phyloP scores from a whole-genome alignment of 2,797 vertebrate genomes.

The Lutjanus campechanus region DNA sequence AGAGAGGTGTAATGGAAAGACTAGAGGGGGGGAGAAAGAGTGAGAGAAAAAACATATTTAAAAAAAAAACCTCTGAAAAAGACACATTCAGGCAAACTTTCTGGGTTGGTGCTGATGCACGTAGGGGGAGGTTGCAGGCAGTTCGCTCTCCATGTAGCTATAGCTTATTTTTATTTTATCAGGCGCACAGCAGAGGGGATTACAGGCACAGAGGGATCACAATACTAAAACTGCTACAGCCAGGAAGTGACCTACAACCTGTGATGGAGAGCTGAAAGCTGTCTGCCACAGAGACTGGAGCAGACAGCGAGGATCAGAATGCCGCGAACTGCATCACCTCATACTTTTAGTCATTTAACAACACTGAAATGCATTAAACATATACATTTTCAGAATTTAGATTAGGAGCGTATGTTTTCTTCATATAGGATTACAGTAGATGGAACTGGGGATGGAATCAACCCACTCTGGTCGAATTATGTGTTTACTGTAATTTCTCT shows the following conservation, averaged over 20 bases:
- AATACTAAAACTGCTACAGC: conserved; percentile 36
- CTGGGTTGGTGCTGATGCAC: conserved; percentile 16
- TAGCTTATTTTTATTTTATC: conserved; percentile 49
- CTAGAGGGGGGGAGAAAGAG: conserved; percentile 68
- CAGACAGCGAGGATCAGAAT: not conserved
- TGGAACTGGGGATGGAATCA: not conserved
- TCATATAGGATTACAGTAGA: not conserved
- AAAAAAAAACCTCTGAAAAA: not conserved
- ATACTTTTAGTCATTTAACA: conserved; percentile 10
- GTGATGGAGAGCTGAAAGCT: conserved; percentile 37
- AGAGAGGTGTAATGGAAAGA: conserved; percentile 93
- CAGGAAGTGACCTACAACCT: conserved; percentile 57
- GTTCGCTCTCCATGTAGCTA: conserved; percentile 25
- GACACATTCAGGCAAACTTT: conserved; percentile 2
- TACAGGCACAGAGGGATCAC: conserved; percentile 48
- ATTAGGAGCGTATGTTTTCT: not conserved
- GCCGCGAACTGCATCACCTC: not conserved
- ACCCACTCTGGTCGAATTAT: not conserved
- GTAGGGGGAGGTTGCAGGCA: conserved; percentile 2
- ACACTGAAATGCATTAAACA: not conserved
- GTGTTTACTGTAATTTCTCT: not conserved
- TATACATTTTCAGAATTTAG: not conserved
- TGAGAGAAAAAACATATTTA: conserved; percentile 17
- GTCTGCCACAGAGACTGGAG: conserved; percentile 17
- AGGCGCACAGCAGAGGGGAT: conserved; percentile 53